Percentiles rank a stretch among this genome's conserved stretches.
Conservation (phyloP, 64 coral and sea anemone genomes). For the Pachyseris speciosa region DNA sequence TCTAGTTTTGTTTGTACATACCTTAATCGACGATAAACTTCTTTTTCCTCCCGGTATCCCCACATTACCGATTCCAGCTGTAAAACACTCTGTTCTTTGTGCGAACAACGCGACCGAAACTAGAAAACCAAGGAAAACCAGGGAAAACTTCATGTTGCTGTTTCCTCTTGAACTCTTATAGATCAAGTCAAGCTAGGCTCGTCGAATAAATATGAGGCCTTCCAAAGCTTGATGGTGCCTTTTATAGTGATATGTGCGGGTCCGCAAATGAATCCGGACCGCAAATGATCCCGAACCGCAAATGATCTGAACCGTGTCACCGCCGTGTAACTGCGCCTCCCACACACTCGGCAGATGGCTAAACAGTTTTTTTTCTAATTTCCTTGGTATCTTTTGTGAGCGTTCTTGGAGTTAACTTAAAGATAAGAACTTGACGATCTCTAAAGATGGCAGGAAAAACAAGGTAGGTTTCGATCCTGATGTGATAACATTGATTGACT, state of each 20-base stretch:
- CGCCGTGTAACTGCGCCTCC: no score
- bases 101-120: background rate
- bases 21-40: background rate
- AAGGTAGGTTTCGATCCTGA: no score
- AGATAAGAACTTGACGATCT: no score
- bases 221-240: background rate
- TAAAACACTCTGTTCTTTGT: constrained; percentile 14
- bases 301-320: no score
- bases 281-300: no score
- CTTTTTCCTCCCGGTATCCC: background rate
- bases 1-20: background rate
- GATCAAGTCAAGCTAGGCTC: background rate
- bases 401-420: no score
- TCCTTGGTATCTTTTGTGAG: no score
- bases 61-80: constrained; percentile 30
- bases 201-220: background rate
- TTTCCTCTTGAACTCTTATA: background rate
- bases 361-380: no score
- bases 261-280: no score
- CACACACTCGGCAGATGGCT: no score
- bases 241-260: constrained; percentile 40
- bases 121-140: constrained; percentile 1
- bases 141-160: background rate
- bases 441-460: no score
- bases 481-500: no score